Evolutionary conservation across 2,113 vertebrate species (phyloP).

Genomic region (Thryonomys swinderianus): DNA sequence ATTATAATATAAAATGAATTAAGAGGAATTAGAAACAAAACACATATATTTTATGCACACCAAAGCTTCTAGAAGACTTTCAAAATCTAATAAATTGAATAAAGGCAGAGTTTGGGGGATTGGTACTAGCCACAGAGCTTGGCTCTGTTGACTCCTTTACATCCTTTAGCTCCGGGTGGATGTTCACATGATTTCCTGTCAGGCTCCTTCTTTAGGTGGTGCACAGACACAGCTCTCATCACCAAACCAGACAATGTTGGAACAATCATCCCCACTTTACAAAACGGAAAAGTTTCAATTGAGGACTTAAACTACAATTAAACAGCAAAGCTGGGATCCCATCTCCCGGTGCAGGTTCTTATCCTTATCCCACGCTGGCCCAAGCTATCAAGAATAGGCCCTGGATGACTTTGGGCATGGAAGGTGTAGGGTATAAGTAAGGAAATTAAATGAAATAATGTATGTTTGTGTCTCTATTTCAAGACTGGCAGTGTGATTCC

Average conservation of each 20-base stretch:
- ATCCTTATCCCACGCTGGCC: background rate
- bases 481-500: background rate
- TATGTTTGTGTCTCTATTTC: constrained; percentile 53
- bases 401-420: background rate
- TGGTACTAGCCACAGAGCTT: constrained; percentile 10
- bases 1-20: constrained; percentile 39
- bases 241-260: background rate
- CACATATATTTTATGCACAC: background rate
- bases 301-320: background rate
- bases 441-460: constrained; percentile 60
- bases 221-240: background rate
- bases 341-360: background rate
- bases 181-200: background rate
- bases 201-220: background rate
- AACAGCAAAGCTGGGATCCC: background rate
- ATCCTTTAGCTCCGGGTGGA: background rate
- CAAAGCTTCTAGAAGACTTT: constrained; percentile 8
- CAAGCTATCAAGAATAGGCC: background rate
- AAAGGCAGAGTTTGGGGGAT: background rate
- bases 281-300: background rate
- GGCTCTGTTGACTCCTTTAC: constrained; percentile 26
- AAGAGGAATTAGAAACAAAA: constrained; percentile 44
- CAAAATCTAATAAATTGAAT: constrained; percentile 4
- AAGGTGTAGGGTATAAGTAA: constrained; percentile 48
- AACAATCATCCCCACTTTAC: background rate